Evolutionary conservation across 2,888 invertebrate species (phyloP), one percentile per base, ranked within the genome.

Genomic region (Amblyteles armatorius): DNA sequence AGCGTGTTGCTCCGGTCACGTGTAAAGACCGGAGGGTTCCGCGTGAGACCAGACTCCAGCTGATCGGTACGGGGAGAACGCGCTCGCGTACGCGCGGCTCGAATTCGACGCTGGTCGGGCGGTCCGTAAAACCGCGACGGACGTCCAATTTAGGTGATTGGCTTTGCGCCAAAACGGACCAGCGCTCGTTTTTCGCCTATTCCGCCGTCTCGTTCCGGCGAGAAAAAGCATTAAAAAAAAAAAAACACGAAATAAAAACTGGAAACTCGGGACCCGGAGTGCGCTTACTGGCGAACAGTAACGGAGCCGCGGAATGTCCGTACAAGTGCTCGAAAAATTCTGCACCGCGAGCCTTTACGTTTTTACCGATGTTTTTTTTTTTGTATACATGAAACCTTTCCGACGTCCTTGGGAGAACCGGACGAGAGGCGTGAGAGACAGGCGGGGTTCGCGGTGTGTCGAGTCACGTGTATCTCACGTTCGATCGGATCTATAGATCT

Each of bases 1-100:
- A 91, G 90, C 88, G 86, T 87, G 84, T 86, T 88, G 87, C 52
- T 6, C 63, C 13, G 78, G 91, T 91, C 91, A 91, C 91, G 90
- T 90, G 90, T 88, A 87, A 83, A 79, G 86, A 83, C 11, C 48
- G 57, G 11, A 11, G 44, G 19, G 13, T n/a, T 26, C 16, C 36
- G 50, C n/a, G 77, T 71, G 36, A 63, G 33, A 68, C 69, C 76
- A 82, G 71, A 57, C 50, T 11, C 55, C 40, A 73, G 73, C 83
- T 79, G 73, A 19, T 68, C 63, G 44, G 68, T 65, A 50, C 74
- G 57, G 68, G 72, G 82, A 65, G 26, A 40, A 77, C 52, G 11
- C 50, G 74, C 33, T 65, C 33, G 3, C 57, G 67, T 69, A 50
- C 29, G 60, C 44, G 57, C 36, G 9, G 69, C 60, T 26, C 55